Evolutionary conservation across 2,797 vertebrate genomes (phyloP).

Genomic region (Petrocephalus schoutedeni): DNA sequence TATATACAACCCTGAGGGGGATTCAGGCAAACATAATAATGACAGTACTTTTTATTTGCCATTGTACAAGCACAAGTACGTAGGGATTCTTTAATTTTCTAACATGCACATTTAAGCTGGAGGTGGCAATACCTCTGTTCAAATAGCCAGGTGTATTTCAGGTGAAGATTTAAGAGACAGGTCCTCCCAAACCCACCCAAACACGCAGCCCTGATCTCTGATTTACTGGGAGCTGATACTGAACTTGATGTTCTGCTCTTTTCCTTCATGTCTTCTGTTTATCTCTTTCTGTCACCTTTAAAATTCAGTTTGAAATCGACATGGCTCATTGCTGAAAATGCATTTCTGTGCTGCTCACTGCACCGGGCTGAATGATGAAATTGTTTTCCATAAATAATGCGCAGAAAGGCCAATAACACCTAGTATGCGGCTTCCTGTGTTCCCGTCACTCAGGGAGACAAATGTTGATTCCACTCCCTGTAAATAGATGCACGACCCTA

Average conservation of each 20-base stretch:
- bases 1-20: not conserved
- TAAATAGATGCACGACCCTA: not conserved
- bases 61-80: not conserved
- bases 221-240: not conserved
- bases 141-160: not conserved
- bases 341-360: not conserved
- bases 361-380: not conserved
- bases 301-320: not conserved
- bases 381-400: conserved; percentile 11
- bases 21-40: not conserved
- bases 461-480: not conserved
- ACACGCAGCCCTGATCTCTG: not conserved
- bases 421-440: not conserved
- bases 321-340: not conserved
- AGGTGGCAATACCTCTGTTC: not conserved
- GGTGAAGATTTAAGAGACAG: not conserved
- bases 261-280: not conserved
- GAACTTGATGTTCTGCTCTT: not conserved
- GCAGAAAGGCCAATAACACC: not conserved
- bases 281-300: not conserved
- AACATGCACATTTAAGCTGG: not conserved
- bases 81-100: not conserved
- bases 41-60: not conserved
- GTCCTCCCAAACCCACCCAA: not conserved
- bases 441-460: not conserved